phyloP scores from a whole-genome alignment of 2,797 vertebrate species.

The Mus caroli region DNA sequence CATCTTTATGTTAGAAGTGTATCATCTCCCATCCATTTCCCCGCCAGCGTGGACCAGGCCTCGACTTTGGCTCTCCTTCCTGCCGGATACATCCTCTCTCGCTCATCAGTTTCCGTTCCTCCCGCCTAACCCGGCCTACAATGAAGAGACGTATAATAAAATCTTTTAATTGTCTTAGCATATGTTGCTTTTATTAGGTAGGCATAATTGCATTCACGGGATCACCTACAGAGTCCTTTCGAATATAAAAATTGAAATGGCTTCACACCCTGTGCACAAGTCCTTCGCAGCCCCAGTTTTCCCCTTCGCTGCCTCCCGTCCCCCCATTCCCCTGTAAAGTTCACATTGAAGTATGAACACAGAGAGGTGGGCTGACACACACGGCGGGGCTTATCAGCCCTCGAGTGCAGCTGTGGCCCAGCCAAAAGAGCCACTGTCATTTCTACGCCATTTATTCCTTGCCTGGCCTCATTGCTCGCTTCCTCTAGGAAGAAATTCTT shows the following conservation, averaged over 20 bases:
- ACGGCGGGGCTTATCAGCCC: conserved; percentile 93
- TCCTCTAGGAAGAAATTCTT: conserved; percentile 89
- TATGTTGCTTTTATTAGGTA: conserved; percentile 99
- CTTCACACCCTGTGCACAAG: conserved; percentile 99
- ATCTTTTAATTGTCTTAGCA: conserved; percentile 99
- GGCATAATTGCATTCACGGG: conserved; percentile 99
- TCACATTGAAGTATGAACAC: conserved; percentile 96
- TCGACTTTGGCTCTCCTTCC: conserved; percentile 76
- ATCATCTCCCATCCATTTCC: background rate
- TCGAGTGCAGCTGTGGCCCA: conserved; percentile 92
- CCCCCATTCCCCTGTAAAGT: conserved; percentile 94
- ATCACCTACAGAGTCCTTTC: conserved; percentile 99
- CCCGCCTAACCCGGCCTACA: conserved; percentile 93
- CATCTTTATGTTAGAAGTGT: conserved; percentile 63
- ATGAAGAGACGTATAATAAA: conserved; percentile 98
- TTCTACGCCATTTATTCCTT: conserved; percentile 95
- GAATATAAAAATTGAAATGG: conserved; percentile 99
- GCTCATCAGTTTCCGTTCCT: conserved; percentile 81
- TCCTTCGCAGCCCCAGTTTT: conserved; percentile 98
- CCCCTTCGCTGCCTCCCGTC: conserved; percentile 97
- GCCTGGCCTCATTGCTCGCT: conserved; percentile 89
- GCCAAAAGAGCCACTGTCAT: conserved; percentile 95
- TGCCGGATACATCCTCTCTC: conserved; percentile 80
- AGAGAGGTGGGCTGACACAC: conserved; percentile 94
- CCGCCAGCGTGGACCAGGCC: background rate